These are phyloP conservation scores for Delichon dasypus DNA, from an alignment of 2,797 vertebrate species.

Conservation along the genomic window DNA sequence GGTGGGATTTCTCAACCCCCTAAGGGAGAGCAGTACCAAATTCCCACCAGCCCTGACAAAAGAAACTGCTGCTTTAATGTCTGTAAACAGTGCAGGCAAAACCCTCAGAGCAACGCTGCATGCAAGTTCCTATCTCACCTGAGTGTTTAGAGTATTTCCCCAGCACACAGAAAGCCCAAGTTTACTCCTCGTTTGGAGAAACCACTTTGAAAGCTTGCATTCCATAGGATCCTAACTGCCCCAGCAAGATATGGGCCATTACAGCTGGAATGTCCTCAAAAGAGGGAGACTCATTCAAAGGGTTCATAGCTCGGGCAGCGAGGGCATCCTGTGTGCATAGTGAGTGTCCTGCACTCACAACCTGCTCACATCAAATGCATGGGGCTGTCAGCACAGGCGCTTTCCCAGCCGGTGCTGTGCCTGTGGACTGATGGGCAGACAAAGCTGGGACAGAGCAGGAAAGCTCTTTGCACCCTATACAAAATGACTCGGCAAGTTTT, in stretches of 20 bases:
- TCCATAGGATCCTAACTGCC: not conserved
- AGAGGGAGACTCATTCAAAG: not conserved
- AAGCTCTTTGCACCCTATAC: not conserved
- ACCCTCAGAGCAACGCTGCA: not conserved
- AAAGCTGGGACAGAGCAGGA: not conserved
- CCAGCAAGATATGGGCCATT: not conserved
- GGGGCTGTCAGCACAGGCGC: not conserved
- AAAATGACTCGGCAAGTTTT: not conserved
- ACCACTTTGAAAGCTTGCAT: not conserved
- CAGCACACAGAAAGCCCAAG: not conserved
- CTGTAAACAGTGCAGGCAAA: not conserved
- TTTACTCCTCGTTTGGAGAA: not conserved
- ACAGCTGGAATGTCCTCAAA: not conserved
- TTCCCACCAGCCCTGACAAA: not conserved
- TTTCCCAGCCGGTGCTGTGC: not conserved
- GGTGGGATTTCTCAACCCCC: not conserved
- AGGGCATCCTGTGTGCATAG: not conserved
- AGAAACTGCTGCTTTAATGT: not conserved
- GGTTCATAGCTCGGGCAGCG: fast-evolving
- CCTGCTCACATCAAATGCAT: not conserved
- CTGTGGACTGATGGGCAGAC: not conserved
- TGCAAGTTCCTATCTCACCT: not conserved
- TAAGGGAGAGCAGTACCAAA: not conserved
- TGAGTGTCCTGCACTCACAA: not conserved
- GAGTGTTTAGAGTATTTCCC: not conserved